phyloP scores from a whole-genome alignment of 2,888 invertebrate genomes.

The Operophtera brumata region DNA sequence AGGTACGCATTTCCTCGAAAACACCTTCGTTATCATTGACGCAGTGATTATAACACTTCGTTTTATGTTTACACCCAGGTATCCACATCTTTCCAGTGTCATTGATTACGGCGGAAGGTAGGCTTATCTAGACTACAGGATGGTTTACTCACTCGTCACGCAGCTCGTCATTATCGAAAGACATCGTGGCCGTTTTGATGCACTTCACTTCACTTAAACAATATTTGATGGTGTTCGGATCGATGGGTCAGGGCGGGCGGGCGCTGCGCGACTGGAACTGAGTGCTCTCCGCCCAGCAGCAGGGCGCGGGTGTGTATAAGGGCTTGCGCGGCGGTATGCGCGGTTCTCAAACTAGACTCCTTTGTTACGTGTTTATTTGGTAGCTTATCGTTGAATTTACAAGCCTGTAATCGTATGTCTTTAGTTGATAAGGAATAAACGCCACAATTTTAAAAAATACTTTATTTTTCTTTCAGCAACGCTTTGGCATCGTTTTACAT shows the following conservation, averaged over 20 bases:
- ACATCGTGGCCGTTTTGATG: slow-evolving; percentile 60
- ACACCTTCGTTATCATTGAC: slow-evolving; percentile 7
- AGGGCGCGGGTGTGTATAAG: slow-evolving; percentile 55
- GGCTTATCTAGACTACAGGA: background rate
- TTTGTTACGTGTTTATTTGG: slow-evolving; percentile 21
- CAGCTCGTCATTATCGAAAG: slow-evolving; percentile 84
- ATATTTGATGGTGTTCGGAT: slow-evolving; percentile 40
- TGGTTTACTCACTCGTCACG: slow-evolving; percentile 84
- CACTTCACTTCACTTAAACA: slow-evolving; percentile 46
- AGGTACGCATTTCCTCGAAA: background rate
- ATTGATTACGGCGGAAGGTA: background rate
- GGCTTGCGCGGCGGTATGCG: slow-evolving; percentile 47
- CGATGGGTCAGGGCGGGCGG: slow-evolving; percentile 56
- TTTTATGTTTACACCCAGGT: slow-evolving; percentile 21
- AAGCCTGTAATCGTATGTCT: background rate
- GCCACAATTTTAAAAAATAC: no score
- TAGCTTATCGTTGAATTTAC: slow-evolving; percentile 5
- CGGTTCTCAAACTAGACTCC: slow-evolving; percentile 21
- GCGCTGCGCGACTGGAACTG: slow-evolving; percentile 58
- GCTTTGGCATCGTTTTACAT: no score
- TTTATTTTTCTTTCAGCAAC: no score
- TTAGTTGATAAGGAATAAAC: background rate
- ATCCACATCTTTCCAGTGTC: background rate
- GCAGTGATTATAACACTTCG: slow-evolving; percentile 10
- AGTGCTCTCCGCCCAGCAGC: slow-evolving; percentile 52